A percentile compares a stretch with the other conserved stretches of the same genome.
Evolutionary conservation across 2,113 vertebrate genomes (phyloP).

Genomic region (Nothocercus julius): DNA sequence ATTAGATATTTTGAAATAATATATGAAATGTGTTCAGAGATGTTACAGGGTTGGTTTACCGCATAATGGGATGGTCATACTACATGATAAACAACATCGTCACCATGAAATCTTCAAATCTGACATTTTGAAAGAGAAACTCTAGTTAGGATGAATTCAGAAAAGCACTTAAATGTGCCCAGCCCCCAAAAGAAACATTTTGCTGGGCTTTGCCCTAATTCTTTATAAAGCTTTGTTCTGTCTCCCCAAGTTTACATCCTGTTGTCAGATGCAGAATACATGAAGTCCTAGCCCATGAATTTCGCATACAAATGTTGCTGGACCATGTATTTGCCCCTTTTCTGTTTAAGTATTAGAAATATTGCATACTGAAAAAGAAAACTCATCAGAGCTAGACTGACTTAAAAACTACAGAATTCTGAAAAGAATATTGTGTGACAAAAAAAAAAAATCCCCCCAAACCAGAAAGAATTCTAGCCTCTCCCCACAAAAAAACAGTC

Average conservation of each 20-base stretch:
- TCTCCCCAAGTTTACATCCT: not conserved
- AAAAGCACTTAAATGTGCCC: not conserved
- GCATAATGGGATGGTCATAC: not conserved
- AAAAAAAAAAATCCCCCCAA: not conserved
- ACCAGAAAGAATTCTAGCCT: not conserved
- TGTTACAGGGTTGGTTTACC: not conserved
- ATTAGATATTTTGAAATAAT: not conserved
- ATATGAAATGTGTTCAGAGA: fast-evolving
- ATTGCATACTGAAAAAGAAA: not conserved
- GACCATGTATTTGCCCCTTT: not conserved
- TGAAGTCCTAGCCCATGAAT: not conserved
- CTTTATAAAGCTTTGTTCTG: fast-evolving
- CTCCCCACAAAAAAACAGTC: not conserved
- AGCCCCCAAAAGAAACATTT: not conserved
- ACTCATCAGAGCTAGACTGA: not conserved
- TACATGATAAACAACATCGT: not conserved
- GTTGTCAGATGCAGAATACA: not conserved
- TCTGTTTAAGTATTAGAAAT: not conserved
- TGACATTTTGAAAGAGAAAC: not conserved
- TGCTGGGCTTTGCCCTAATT: not conserved
- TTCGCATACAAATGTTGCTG: not conserved
- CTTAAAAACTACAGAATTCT: not conserved
- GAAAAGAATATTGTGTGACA: not conserved
- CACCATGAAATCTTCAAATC: not conserved
- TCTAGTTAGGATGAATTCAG: not conserved